Evolutionary conservation across 2,113 vertebrate genomes (phyloP).

Genomic region (Ochotona princeps): DNA sequence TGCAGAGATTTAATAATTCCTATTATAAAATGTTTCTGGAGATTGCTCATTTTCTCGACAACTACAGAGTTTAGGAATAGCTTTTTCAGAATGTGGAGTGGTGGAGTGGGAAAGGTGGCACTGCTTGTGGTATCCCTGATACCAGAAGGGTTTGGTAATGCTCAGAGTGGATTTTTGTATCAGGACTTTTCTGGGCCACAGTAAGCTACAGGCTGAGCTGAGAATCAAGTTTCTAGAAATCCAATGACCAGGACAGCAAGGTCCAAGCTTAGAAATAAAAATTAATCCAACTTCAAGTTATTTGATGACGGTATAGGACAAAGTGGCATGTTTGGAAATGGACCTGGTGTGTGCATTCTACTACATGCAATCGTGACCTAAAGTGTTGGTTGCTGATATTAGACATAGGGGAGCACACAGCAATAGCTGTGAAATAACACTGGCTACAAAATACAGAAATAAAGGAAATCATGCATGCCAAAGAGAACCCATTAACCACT

Average conservation of each 20-base stretch:
- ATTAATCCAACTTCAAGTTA: background rate
- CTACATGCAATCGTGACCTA: background rate
- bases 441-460: background rate
- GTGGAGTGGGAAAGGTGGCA: background rate
- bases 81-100: background rate
- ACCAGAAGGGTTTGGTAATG: background rate
- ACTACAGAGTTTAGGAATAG: background rate
- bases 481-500: background rate
- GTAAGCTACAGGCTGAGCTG: background rate
- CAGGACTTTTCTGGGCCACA: background rate
- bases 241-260: background rate
- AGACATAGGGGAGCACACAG: background rate
- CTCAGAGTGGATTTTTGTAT: background rate
- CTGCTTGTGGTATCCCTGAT: background rate
- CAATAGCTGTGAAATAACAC: background rate
- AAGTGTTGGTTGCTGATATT: background rate
- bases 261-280: constrained; percentile 32
- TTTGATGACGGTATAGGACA: background rate
- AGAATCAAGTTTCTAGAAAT: constrained; percentile 22
- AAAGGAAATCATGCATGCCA: background rate
- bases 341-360: background rate
- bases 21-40: background rate
- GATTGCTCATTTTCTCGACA: background rate
- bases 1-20: constrained; percentile 2
- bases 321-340: background rate